A percentile compares a stretch with the other conserved stretches of the same genome.
phyloP scores from a whole-genome alignment of 2,797 vertebrate species.

The Anisognathus igniventris region DNA sequence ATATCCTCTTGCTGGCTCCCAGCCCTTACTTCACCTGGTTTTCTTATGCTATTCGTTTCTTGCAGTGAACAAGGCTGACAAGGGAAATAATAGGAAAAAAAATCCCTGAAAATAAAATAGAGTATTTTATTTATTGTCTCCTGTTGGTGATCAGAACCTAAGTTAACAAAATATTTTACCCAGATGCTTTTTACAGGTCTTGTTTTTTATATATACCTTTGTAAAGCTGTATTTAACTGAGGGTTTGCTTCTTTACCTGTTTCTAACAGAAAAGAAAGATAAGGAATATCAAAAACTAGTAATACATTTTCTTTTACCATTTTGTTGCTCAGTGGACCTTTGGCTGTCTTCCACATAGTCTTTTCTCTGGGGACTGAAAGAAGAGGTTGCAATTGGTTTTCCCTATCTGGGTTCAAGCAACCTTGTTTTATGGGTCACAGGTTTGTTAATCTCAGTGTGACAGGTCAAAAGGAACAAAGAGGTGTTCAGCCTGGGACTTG shows the following conservation, averaged over 20 bases:
- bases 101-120: background rate
- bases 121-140: background rate
- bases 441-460: conserved; percentile 42
- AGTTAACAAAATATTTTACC: background rate
- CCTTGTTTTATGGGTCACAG: conserved; percentile 48
- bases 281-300: background rate
- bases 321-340: background rate
- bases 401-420: background rate
- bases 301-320: background rate
- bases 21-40: background rate
- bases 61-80: background rate
- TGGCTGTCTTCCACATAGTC: background rate
- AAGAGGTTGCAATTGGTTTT: conserved; percentile 35
- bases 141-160: background rate
- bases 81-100: background rate
- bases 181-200: background rate
- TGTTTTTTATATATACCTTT: background rate
- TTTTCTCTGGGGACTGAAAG: background rate
- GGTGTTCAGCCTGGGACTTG: conserved; percentile 3
- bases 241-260: background rate
- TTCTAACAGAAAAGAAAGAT: background rate
- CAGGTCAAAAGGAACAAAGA: conserved; percentile 30
- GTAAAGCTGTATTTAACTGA: background rate
- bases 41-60: background rate
- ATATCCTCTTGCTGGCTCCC: background rate